A percentile compares a stretch with the other conserved stretches of the same genome.
These are phyloP conservation scores for Andricus quercusramuli DNA, from an alignment of 2,888 invertebrate species.

Conservation along the genomic window DNA sequence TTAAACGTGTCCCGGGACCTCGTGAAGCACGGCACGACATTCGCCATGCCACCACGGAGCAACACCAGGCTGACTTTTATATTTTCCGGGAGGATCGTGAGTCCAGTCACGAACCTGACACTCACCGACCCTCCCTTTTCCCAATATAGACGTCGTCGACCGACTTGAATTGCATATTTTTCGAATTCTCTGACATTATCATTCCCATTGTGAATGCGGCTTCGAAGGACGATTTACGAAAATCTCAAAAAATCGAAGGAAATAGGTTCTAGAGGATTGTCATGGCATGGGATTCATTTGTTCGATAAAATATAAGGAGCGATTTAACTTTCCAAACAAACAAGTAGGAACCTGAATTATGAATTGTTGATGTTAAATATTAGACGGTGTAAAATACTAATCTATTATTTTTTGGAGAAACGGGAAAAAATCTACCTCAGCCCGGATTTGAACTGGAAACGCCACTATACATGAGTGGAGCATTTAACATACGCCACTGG, in stretches of 20 bases:
- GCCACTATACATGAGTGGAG: too few relatives aligned
- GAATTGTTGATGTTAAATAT: not conserved
- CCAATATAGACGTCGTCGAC: constrained; percentile 22
- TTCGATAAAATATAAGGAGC: not conserved
- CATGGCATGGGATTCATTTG: not conserved
- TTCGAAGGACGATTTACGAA: not conserved
- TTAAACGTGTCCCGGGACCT: constrained; percentile 53
- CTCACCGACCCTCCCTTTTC: not conserved
- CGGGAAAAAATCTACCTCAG: too few relatives aligned
- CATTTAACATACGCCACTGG: too few relatives aligned
- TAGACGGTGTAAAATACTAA: too few relatives aligned
- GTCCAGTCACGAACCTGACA: constrained; percentile 44
- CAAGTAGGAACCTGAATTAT: not conserved
- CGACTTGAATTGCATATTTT: constrained; percentile 29
- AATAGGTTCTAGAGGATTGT: not conserved
- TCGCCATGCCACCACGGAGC: not conserved
- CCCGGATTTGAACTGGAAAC: too few relatives aligned
- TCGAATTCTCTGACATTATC: constrained; percentile 19
- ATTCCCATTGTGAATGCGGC: constrained; percentile 18
- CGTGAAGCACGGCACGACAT: not conserved
- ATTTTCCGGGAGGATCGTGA: constrained; percentile 25
- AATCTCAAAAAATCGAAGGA: not conserved
- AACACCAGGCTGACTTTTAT: constrained; percentile 32
- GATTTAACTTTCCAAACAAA: not conserved
- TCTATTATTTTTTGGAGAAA: too few relatives aligned